These are phyloP conservation scores for Antennarius striatus DNA, from an alignment of 2,113 vertebrate species.

Conservation along the genomic window DNA sequence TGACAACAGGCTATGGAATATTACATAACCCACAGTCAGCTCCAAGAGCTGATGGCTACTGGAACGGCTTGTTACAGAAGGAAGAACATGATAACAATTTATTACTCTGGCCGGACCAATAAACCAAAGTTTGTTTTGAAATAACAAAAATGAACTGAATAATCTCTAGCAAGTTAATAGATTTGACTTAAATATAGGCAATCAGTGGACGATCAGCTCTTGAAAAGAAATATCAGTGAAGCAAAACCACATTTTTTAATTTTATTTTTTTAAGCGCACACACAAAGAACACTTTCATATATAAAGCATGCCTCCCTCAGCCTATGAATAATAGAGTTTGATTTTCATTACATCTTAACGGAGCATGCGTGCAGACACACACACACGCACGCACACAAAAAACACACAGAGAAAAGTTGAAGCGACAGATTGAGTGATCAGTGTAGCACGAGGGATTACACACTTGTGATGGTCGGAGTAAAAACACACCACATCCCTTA, in stretches of 20 bases:
- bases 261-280: background rate
- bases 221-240: background rate
- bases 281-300: background rate
- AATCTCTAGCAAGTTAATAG: no score
- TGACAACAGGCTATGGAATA: slow-evolving; percentile 38
- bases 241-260: slow-evolving; percentile 1
- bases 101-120: background rate
- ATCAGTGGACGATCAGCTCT: background rate
- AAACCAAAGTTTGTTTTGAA: no score
- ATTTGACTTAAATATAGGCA: background rate
- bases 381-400: background rate
- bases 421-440: slow-evolving; percentile 19
- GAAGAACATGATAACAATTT: background rate
- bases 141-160: no score
- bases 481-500: no score
- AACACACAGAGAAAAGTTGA: slow-evolving; percentile 18
- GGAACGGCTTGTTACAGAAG: background rate
- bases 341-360: slow-evolving; percentile 14
- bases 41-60: background rate
- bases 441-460: background rate
- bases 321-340: slow-evolving; percentile 41
- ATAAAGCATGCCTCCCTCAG: slow-evolving; percentile 1
- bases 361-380: slow-evolving; percentile 1
- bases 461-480: background rate
- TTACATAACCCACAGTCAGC: slow-evolving; percentile 10